These are phyloP conservation scores for Sinocyclocheilus rhinocerous DNA, from an alignment of 2,113 vertebrate species.

Conservation along the genomic window DNA sequence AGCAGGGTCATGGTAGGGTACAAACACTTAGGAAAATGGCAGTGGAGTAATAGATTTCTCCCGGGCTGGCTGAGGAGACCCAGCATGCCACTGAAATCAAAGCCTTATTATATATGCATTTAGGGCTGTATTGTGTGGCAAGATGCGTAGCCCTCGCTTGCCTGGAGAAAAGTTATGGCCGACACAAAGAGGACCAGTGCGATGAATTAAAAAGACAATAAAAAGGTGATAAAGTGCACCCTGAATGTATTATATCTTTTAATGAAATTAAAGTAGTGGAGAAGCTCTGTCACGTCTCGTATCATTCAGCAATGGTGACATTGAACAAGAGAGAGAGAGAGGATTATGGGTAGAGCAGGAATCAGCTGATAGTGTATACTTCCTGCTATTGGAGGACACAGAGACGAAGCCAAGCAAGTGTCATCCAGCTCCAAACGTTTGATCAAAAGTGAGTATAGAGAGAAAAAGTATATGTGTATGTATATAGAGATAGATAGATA, in stretches of 20 bases:
- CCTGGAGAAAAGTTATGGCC: conserved; percentile 39
- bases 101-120: conserved; percentile 69
- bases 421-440: not conserved
- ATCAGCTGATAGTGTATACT: conserved; percentile 30
- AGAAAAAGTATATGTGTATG: not conserved
- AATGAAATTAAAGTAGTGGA: conserved; percentile 70
- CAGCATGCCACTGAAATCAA: conserved; percentile 71
- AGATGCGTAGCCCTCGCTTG: conserved; percentile 32
- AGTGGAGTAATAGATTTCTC: conserved; percentile 83
- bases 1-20: conserved; percentile 86
- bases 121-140: conserved; percentile 50
- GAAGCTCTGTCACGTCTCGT: conserved; percentile 44
- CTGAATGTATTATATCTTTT: conserved; percentile 61
- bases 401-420: not conserved
- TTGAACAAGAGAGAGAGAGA: conserved; percentile 6
- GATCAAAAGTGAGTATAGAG: not conserved
- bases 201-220: conserved; percentile 65
- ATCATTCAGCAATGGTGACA: conserved; percentile 46
- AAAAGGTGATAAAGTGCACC: conserved; percentile 70
- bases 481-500: no score
- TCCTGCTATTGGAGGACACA: conserved; percentile 24
- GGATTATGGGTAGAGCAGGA: conserved; percentile 21
- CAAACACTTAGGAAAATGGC: conserved; percentile 93
- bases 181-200: conserved; percentile 50
- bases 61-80: conserved; percentile 57